Evolutionary conservation across 2,113 vertebrate genomes (phyloP).

Genomic region (Podocnemis expansa): DNA sequence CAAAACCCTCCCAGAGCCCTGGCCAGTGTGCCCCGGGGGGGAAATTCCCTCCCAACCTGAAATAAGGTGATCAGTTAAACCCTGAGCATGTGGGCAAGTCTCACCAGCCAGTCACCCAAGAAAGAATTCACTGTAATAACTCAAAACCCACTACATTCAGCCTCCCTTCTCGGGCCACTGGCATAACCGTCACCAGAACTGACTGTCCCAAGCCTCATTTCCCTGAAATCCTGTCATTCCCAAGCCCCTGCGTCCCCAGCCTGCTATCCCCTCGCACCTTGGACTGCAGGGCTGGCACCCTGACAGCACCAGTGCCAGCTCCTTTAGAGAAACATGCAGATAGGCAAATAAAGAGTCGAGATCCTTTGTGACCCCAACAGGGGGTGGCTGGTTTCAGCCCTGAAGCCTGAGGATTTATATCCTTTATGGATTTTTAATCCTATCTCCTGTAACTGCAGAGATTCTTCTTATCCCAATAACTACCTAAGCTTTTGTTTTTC

Average conservation of each 20-base stretch:
- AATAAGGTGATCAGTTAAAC: no score
- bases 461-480: not conserved
- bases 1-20: no score
- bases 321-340: not conserved
- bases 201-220: not conserved
- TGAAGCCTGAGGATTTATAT: not conserved
- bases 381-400: not conserved
- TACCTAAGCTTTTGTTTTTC: no score
- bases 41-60: no score
- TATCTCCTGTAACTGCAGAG: not conserved
- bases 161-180: no score
- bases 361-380: not conserved
- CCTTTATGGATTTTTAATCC: not conserved
- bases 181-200: no score
- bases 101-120: no score
- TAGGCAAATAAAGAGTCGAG: not conserved
- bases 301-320: not conserved
- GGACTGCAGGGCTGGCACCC: not conserved
- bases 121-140: no score
- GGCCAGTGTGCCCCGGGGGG: no score
- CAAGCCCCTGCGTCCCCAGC: not conserved
- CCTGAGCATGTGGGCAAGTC: no score
- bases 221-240: not conserved
- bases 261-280: not conserved
- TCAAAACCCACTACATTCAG: no score